A percentile compares a stretch with the other conserved stretches of the same genome.
Conservation (phyloP, 2,797 vertebrate species). For the Cottoperca gobio region DNA sequence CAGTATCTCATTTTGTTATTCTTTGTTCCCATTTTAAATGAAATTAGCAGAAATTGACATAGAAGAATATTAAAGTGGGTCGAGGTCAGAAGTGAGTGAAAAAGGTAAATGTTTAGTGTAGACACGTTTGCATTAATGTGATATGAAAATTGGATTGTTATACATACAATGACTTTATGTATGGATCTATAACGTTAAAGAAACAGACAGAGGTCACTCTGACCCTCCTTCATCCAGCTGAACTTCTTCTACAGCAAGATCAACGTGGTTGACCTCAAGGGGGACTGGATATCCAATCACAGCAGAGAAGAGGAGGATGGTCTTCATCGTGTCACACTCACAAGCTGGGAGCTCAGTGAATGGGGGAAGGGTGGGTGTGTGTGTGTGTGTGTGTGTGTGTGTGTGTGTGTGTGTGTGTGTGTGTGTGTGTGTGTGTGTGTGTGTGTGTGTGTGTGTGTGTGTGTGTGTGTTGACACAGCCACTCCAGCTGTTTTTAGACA, state of each 20-base stretch:
- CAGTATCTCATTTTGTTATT: neutral
- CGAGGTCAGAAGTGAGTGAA: neutral
- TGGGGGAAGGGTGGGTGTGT: neutral
- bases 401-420: too few relatives aligned
- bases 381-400: too few relatives aligned
- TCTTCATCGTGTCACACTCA: slow-evolving; percentile 62
- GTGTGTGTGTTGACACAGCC: slow-evolving; percentile 55
- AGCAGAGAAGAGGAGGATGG: slow-evolving; percentile 41
- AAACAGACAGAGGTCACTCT: neutral
- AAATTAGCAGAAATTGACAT: neutral
- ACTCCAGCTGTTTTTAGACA: slow-evolving; percentile 62
- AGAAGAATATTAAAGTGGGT: neutral
- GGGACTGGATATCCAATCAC: slow-evolving; percentile 28
- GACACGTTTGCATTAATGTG: neutral
- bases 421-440: too few relatives aligned
- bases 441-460: too few relatives aligned
- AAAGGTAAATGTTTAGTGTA: neutral
- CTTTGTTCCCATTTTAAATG: neutral
- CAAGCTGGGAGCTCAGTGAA: slow-evolving; percentile 32
- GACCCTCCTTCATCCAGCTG: slow-evolving; percentile 48
- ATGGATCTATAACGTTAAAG: neutral
- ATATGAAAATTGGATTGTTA: neutral
- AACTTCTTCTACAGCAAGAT: slow-evolving; percentile 42
- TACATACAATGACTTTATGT: neutral
- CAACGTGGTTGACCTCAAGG: slow-evolving; percentile 39